These are phyloP conservation scores for Lophius americanus DNA, from an alignment of 2,797 vertebrate genomes.

Conservation along the genomic window DNA sequence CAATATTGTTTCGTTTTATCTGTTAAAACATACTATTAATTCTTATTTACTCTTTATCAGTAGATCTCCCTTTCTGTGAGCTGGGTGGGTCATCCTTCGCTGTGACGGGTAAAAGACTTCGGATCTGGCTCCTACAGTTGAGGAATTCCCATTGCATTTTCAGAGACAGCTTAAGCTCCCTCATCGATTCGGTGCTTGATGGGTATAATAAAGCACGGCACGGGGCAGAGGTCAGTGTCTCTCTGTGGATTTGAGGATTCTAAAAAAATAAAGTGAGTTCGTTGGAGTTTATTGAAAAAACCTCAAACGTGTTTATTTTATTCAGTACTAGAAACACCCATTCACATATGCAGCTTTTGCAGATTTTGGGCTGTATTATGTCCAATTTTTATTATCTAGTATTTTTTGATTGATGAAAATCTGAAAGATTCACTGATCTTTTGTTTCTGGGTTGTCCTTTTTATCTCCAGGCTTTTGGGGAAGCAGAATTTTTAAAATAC, in stretches of 20 bases:
- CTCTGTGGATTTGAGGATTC: background rate
- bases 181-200: conserved; percentile 89
- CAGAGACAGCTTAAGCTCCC: conserved; percentile 80
- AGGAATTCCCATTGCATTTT: conserved; percentile 84
- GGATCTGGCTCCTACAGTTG: conserved; percentile 89
- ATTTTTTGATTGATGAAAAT: background rate
- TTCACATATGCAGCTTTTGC: background rate
- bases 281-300: background rate
- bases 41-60: background rate
- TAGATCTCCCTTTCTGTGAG: conserved; percentile 88
- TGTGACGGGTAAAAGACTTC: conserved; percentile 90
- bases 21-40: background rate
- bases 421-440: conserved; percentile 4
- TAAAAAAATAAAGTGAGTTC: background rate
- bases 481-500: conserved; percentile 88
- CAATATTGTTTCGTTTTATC: background rate
- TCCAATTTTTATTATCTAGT: no score
- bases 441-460: background rate
- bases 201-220: conserved; percentile 92
- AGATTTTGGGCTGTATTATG: no score
- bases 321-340: background rate
- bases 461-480: conserved; percentile 86
- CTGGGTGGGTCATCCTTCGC: conserved; percentile 84
- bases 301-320: background rate
- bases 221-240: conserved; percentile 86